Conservation (phyloP, 2,113 vertebrate genomes). For the Aspidoscelis tigris region DNA sequence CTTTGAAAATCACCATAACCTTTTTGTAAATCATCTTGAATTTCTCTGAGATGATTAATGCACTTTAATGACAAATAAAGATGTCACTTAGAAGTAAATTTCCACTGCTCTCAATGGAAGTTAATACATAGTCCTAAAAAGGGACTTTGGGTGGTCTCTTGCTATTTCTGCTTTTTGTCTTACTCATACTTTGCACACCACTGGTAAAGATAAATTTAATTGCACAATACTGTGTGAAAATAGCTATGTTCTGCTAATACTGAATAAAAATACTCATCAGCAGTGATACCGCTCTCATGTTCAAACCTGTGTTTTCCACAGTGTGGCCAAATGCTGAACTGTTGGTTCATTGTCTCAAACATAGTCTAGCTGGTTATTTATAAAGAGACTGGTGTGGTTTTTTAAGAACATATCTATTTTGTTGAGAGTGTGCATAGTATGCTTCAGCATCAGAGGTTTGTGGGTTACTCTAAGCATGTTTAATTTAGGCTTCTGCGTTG, state of each 20-base stretch:
- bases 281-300: background rate
- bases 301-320: background rate
- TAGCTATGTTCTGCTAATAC: background rate
- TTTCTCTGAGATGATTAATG: too few relatives aligned
- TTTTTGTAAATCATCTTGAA: too few relatives aligned
- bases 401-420: background rate
- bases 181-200: background rate
- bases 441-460: background rate
- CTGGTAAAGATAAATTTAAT: background rate
- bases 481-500: background rate
- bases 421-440: background rate
- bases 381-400: slow-evolving; percentile 4
- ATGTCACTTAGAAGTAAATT: background rate
- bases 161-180: background rate
- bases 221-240: background rate
- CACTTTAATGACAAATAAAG: too few relatives aligned
- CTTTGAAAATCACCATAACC: too few relatives aligned
- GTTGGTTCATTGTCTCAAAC: background rate
- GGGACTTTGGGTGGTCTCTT: background rate
- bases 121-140: background rate
- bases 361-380: slow-evolving; percentile 22
- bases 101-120: background rate
- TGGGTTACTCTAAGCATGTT: background rate
- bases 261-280: background rate
- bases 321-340: background rate